A percentile compares a stretch with the other conserved stretches of the same genome.
Conservation (phyloP, 2,888 invertebrate species). For the Perithous albicinctus region DNA sequence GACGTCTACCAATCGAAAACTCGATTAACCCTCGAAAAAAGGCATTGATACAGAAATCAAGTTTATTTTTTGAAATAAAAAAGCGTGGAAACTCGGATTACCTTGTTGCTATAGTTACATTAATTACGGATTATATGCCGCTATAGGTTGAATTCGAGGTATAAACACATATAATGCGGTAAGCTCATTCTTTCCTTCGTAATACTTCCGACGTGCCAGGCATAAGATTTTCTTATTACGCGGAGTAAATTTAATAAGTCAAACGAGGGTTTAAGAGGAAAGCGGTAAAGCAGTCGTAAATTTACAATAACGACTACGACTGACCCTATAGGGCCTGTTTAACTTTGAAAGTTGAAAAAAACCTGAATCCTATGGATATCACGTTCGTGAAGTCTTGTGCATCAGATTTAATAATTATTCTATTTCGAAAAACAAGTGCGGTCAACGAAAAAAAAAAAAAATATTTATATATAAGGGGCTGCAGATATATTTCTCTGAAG, state of each 20-base stretch:
- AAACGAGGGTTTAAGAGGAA: slow-evolving; percentile 11
- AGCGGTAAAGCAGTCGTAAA: slow-evolving; percentile 11
- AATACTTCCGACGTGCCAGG: slow-evolving; percentile 32
- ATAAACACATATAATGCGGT: background rate
- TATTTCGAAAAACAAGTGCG: no score
- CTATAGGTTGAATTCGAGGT: background rate
- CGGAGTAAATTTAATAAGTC: slow-evolving; percentile 51
- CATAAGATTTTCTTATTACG: slow-evolving; percentile 54
- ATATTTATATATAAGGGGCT: no score
- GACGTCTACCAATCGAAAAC: no score
- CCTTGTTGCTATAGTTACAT: background rate
- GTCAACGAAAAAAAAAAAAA: no score
- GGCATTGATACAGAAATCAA: no score
- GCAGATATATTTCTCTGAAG: no score
- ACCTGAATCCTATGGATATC: background rate
- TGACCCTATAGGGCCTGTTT: background rate
- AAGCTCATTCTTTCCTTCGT: slow-evolving; percentile 16
- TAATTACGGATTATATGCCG: background rate
- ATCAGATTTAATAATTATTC: background rate
- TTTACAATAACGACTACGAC: slow-evolving; percentile 36
- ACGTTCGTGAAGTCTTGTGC: background rate
- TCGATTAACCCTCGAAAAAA: no score
- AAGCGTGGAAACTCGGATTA: no score
- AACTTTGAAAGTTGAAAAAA: background rate
- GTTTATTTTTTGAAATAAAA: no score